phyloP scores from a whole-genome alignment of 2,888 invertebrate genomes.

The Agrochola lychnidis region DNA sequence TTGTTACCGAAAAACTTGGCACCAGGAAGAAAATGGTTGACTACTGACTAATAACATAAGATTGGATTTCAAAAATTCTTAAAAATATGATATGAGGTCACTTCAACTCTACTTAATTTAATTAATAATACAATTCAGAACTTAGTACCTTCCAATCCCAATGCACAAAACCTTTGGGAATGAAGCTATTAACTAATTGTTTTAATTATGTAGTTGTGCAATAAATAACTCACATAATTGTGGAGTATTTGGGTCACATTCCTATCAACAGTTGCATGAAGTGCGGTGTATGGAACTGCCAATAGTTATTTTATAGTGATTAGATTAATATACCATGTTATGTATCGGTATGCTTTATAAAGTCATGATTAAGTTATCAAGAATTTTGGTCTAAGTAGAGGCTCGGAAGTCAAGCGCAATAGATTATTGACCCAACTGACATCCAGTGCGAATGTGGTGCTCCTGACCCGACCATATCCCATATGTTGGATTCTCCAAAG shows the following conservation, averaged over 20 bases:
- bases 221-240: conserved; percentile 47
- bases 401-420: neutral
- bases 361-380: neutral
- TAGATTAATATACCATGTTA: neutral
- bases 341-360: neutral
- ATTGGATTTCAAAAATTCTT: neutral
- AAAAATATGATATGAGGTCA: neutral
- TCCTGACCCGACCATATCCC: neutral
- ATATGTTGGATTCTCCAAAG: neutral
- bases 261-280: conserved; percentile 29
- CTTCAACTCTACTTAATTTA: too few species aligned
- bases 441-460: neutral
- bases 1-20: neutral
- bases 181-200: conserved; percentile 44
- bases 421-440: neutral
- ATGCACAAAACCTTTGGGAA: conserved; percentile 20
- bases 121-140: neutral
- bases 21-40: neutral
- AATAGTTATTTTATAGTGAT: neutral
- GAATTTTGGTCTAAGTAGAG: neutral
- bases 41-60: neutral
- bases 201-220: conserved; percentile 46
- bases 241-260: conserved; percentile 47
- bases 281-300: conserved; percentile 8
- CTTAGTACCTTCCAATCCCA: neutral